Evolutionary conservation across 2,888 invertebrate species (phyloP).

Genomic region (Scaptomyza parva): DNA sequence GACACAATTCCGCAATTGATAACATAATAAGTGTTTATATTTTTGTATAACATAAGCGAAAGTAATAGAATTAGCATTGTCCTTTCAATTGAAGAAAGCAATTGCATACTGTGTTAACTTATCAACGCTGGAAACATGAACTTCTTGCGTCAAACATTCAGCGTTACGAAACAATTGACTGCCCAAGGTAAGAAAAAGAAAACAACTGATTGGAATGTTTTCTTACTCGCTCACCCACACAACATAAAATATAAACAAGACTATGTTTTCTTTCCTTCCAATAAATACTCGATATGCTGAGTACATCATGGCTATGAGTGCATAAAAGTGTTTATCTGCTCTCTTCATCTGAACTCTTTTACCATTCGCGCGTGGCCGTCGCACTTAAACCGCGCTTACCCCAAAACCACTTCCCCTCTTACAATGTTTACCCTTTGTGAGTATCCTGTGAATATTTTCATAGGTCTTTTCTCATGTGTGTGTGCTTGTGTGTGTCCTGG

Average conservation of each 20-base stretch:
- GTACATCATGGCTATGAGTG: not conserved
- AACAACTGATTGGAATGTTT: not conserved
- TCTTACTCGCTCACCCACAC: not conserved
- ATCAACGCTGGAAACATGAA: slow-evolving; percentile 74
- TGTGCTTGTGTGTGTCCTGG: slow-evolving; percentile 10
- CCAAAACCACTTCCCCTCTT: not conserved
- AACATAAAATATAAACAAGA: not conserved
- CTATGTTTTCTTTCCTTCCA: not conserved
- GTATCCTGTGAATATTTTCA: slow-evolving; percentile 66
- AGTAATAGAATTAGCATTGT: not conserved
- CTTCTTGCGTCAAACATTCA: slow-evolving; percentile 83
- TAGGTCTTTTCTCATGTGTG: slow-evolving; percentile 53
- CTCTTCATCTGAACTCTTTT: slow-evolving; percentile 55
- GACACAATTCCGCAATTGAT: slow-evolving; percentile 11
- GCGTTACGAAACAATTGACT: slow-evolving; percentile 83
- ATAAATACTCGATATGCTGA: not conserved
- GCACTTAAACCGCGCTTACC: slow-evolving; percentile 25
- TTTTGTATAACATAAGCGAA: slow-evolving; percentile 15
- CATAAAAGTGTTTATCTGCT: slow-evolving; percentile 14
- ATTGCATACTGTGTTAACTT: not conserved
- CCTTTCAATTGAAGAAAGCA: not conserved
- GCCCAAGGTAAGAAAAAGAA: slow-evolving; percentile 71
- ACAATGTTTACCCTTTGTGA: not conserved
- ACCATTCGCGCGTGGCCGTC: slow-evolving; percentile 59
- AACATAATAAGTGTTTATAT: slow-evolving; percentile 8